Conservation (phyloP, 2,888 invertebrate species). For the Phortica okadai region DNA sequence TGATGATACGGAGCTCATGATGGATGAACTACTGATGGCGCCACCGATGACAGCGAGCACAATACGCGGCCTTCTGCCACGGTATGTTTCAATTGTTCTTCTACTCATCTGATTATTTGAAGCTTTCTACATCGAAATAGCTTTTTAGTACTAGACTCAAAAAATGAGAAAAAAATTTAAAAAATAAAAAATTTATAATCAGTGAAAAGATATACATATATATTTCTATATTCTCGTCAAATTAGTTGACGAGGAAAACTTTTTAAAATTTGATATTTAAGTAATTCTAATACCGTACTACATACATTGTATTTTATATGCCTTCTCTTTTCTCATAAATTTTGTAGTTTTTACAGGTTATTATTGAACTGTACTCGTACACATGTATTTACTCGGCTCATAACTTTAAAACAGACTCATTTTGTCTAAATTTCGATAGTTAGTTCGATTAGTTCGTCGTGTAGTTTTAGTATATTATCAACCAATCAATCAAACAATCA, state of each 20-base stretch:
- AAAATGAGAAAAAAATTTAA: background rate
- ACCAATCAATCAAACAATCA: background rate
- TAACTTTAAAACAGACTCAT: constrained; percentile 3
- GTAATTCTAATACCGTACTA: constrained; percentile 18
- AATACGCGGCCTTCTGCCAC: constrained; percentile 83
- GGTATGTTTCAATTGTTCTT: constrained; percentile 75
- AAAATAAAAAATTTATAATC: background rate
- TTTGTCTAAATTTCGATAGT: constrained; percentile 1
- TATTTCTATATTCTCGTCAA: background rate
- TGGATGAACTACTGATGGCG: constrained; percentile 88
- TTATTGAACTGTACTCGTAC: constrained; percentile 16
- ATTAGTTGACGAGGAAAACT: background rate
- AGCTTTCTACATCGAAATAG: constrained; percentile 2
- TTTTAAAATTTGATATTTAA: background rate
- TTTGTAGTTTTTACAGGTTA: constrained; percentile 73
- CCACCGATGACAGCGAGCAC: constrained; percentile 86
- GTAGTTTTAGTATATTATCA: background rate
- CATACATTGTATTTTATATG: constrained; percentile 35
- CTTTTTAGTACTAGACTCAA: background rate
- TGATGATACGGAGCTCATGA: constrained; percentile 88
- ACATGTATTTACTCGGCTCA: constrained; percentile 21
- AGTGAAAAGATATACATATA: no score
- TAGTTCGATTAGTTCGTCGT: background rate
- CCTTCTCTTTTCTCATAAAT: constrained; percentile 37
- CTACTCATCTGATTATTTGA: background rate